phyloP scores from a whole-genome alignment of 2,888 invertebrate species.

The Pristionchus exspectatus region DNA sequence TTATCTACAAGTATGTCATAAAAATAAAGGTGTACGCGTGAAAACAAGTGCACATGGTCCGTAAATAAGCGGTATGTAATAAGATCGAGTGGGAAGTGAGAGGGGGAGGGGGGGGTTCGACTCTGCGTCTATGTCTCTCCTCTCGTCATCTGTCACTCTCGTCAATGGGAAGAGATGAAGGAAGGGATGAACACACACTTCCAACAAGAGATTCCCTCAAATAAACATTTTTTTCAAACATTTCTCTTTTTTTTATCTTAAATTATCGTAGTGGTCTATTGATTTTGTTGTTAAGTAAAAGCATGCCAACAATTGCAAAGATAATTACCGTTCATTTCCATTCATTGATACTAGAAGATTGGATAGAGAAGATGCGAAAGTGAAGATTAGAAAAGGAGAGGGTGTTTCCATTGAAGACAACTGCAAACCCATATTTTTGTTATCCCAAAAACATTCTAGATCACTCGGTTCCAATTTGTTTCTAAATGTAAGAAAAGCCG shows the following conservation, averaged over 20 bases:
- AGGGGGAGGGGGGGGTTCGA: neutral
- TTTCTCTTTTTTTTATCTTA: neutral
- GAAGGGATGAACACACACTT: neutral
- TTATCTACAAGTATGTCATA: too few relatives aligned
- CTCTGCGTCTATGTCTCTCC: conserved; percentile 35
- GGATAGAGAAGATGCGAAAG: neutral
- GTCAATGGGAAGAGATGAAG: neutral
- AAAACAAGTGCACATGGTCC: neutral
- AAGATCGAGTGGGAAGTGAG: neutral
- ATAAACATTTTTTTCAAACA: neutral
- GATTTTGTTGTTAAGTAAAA: too few relatives aligned
- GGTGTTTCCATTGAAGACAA: neutral
- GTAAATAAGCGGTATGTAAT: neutral
- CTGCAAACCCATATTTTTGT: neutral
- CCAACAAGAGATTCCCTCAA: neutral
- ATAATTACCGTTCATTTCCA: neutral
- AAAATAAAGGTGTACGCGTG: neutral
- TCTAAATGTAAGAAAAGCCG: too few relatives aligned
- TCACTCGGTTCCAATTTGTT: too few relatives aligned
- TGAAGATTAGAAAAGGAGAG: neutral
- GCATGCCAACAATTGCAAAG: neutral
- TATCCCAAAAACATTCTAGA: neutral
- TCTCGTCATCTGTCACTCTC: conserved; percentile 42
- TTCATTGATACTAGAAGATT: neutral
- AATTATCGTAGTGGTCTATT: neutral